These are phyloP conservation scores for Sisor rabdophorus DNA, from an alignment of 2,113 vertebrate genomes.

Conservation along the genomic window DNA sequence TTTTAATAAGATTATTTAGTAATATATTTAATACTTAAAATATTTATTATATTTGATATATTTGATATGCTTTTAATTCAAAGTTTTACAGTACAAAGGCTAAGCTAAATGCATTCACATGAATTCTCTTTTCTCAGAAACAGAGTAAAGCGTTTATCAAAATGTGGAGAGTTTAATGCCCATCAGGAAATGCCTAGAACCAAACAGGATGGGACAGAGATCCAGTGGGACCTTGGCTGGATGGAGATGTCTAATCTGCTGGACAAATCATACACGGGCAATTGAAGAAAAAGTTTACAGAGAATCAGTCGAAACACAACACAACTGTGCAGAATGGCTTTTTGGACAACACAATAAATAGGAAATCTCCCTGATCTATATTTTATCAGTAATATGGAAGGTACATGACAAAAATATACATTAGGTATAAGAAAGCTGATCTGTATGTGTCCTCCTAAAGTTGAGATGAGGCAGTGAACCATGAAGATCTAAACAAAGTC, in stretches of 20 bases:
- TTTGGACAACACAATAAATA: neutral
- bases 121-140: constrained; percentile 45
- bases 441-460: neutral
- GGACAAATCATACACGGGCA: constrained; percentile 19
- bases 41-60: too few relatives aligned
- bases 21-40: too few relatives aligned
- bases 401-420: neutral
- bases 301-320: neutral
- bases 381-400: neutral
- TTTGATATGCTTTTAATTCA: neutral
- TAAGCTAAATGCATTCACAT: neutral
- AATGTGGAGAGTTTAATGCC: constrained; percentile 41
- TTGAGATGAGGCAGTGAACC: neutral
- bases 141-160: constrained; percentile 30
- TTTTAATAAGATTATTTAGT: too few relatives aligned
- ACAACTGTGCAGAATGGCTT: neutral
- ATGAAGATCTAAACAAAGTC: neutral
- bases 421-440: neutral
- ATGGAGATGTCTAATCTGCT: constrained; percentile 66
- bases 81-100: neutral
- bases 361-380: neutral
- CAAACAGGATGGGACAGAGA: constrained; percentile 65
- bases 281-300: constrained; percentile 12
- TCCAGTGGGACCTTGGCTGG: constrained; percentile 73
- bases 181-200: constrained; percentile 57